A percentile compares a stretch with the other conserved stretches of the same genome.
phyloP scores from a whole-genome alignment of 1,140 invertebrate genomes.

The Apis dorsata region DNA sequence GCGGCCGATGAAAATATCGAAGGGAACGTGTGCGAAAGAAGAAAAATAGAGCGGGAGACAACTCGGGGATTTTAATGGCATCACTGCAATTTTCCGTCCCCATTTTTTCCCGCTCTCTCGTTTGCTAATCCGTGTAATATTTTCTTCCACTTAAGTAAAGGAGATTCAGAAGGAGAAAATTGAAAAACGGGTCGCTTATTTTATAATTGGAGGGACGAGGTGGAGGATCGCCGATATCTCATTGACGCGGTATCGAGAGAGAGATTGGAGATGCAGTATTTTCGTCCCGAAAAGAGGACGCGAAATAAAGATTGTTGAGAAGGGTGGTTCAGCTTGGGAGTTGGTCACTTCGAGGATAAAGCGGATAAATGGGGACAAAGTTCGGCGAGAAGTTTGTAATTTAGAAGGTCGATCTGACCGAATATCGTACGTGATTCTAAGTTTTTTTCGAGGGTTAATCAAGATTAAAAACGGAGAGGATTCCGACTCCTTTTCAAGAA shows the following conservation, averaged over 20 bases:
- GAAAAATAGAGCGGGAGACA: neutral
- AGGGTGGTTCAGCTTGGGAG: neutral
- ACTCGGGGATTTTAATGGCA: neutral
- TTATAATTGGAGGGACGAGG: neutral
- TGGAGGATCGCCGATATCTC: neutral
- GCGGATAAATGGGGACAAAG: neutral
- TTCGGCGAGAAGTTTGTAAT: neutral
- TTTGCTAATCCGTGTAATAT: neutral
- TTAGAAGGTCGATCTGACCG: neutral
- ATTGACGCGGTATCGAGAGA: too few species aligned
- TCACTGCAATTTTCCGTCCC: slow-evolving; percentile 3
- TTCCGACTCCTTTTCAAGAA: neutral
- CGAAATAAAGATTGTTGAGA: too few species aligned
- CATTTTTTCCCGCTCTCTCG: neutral
- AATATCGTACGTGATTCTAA: neutral
- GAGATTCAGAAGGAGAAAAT: neutral
- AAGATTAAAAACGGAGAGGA: slow-evolving; percentile 5
- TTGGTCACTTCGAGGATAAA: slow-evolving; percentile 5
- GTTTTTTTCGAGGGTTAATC: neutral
- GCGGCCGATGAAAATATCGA: neutral
- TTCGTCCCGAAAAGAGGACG: too few species aligned
- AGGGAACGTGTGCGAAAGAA: neutral
- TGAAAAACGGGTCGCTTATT: neutral
- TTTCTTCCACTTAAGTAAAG: neutral
- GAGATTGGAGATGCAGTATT: too few species aligned